Percentiles rank a stretch among this genome's conserved stretches.
Evolutionary conservation across 2,113 vertebrate species (phyloP).

Genomic region (Zootoca vivipara): DNA sequence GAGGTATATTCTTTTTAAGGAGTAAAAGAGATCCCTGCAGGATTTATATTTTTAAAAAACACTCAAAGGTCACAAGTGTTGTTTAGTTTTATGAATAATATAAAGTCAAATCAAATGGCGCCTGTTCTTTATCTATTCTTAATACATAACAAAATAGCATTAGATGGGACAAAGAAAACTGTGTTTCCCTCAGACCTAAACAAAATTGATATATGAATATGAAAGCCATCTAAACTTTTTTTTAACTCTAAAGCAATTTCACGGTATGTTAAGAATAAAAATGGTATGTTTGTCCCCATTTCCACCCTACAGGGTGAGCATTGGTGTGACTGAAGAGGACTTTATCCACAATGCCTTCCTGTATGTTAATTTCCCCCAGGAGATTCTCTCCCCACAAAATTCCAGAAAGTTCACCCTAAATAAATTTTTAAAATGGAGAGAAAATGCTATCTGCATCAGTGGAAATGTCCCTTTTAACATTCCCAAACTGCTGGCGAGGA

Average conservation of each 20-base stretch:
- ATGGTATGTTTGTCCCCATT: neutral
- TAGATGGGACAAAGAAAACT: too few relatives aligned
- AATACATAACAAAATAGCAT: too few relatives aligned
- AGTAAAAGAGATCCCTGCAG: too few relatives aligned
- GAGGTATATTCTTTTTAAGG: too few relatives aligned
- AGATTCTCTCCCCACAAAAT: neutral
- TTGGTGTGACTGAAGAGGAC: neutral
- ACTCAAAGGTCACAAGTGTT: too few relatives aligned
- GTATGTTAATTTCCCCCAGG: neutral
- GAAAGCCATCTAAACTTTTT: neutral
- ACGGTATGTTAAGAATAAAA: neutral
- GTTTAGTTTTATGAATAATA: neutral
- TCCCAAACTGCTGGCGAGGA: too few relatives aligned
- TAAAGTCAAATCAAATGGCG: too few relatives aligned
- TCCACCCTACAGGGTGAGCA: neutral
- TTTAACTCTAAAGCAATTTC: neutral
- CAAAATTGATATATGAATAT: neutral
- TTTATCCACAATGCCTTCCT: neutral
- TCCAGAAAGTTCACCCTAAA: neutral
- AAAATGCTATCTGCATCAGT: too few relatives aligned
- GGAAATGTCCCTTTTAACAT: too few relatives aligned
- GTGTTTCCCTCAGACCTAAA: neutral
- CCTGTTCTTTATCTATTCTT: too few relatives aligned
- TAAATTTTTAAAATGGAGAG: too few relatives aligned
- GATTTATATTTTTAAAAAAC: too few relatives aligned